Base-by-base conservation (phyloP, 2,113 vertebrate genomes). In the Rhynchomys soricoides region DNA sequence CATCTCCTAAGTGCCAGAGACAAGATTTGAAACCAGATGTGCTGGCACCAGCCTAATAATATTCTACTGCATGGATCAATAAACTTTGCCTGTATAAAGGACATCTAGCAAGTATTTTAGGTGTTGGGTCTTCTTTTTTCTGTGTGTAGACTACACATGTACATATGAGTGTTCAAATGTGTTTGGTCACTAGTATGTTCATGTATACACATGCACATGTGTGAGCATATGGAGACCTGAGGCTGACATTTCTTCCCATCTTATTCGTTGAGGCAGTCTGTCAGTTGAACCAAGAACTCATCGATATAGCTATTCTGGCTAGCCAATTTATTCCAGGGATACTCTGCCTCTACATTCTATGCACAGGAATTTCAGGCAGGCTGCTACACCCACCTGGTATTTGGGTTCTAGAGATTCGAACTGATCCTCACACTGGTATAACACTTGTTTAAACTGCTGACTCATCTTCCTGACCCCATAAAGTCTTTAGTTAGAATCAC, bases 51-150 rank as follows among this genome's bases (percentile, higher is more conserved):
- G 34, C 40, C 26, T 19, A 29, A 6, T 8, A 26, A 3, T 52
- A 3, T 55, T 21, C 34, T 66, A 3, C 50, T 26, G 2, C 3
- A 4, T 0, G 17, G 15, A 6, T 6, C 19, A 6, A n/a, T 43
- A 79, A 45, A 64, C 8, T 15, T 57, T 34, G 37, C 29, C 70
- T 81, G 8, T 59, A 13, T n/a, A 70, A 88, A 74, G 9, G 1
- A 21, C 11, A 26, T 26, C 17, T 0, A 17, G 74, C 50, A 55
- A 37, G 24, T 29, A 34, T 57, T 48, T 86, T 9, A 74, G 16
- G 4, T 26, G 26, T 34, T 57, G 7, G 48, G 17, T 68, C 74
- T 62, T 83, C 16, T 86, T 68, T 50, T 86, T 66, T 66, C 16
- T 86, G 34, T 68, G 43, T 86, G 31, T 50, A 19, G 83, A 68